Evolutionary conservation across 1,140 invertebrate species (phyloP).

Genomic region (Diabrotica undecimpunctata): DNA sequence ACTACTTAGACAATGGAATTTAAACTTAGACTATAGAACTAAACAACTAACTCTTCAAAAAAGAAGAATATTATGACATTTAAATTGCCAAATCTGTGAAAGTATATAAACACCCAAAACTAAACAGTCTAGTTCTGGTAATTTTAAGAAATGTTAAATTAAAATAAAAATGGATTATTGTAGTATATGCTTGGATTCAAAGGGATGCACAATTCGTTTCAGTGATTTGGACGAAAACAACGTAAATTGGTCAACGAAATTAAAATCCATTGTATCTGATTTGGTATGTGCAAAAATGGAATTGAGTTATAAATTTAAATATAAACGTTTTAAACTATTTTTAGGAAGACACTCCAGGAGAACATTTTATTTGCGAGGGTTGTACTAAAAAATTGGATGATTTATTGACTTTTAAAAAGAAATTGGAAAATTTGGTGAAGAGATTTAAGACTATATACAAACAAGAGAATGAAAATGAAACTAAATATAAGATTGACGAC

Average conservation of each 20-base stretch:
- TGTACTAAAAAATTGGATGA: constrained; percentile 22
- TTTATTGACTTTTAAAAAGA: background rate
- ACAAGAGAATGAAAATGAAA: background rate
- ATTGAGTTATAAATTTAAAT: background rate
- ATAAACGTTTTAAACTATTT: constrained; percentile 4
- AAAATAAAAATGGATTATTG: background rate
- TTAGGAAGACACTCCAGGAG: constrained; percentile 21
- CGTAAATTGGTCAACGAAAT: constrained; percentile 17
- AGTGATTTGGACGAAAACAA: constrained; percentile 12
- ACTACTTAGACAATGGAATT: too few species aligned
- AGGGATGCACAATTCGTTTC: background rate
- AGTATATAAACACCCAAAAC: too few species aligned
- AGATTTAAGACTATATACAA: background rate
- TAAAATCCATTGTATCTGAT: constrained; percentile 20
- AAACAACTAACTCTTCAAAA: too few species aligned
- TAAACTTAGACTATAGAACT: too few species aligned
- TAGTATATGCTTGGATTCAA: background rate
- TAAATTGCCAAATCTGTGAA: too few species aligned
- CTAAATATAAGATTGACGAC: background rate
- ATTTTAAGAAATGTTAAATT: background rate
- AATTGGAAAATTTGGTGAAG: background rate
- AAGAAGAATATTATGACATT: too few species aligned
- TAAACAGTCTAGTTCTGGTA: too few species aligned
- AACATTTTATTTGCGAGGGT: constrained; percentile 18
- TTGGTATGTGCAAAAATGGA: constrained; percentile 15